phyloP scores from a whole-genome alignment of 2,888 invertebrate species.

The Pseudococcus jackbeardsleyi region DNA sequence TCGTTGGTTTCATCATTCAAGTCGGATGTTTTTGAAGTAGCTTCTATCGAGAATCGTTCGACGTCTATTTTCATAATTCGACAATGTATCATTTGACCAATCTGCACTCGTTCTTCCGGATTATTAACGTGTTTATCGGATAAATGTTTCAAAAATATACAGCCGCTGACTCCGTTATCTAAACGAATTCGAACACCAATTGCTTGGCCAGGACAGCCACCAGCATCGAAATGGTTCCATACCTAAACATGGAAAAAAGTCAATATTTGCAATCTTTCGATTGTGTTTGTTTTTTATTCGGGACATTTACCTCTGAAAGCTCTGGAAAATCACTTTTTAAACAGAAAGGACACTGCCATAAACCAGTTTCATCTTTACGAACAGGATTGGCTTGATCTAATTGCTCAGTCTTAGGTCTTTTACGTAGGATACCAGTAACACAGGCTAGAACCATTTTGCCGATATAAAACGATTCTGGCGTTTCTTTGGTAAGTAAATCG shows the following conservation, averaged over 20 bases:
- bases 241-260: slow-evolving; percentile 73
- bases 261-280: not conserved
- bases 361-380: slow-evolving; percentile 91
- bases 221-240: slow-evolving; percentile 98
- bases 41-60: slow-evolving; percentile 92
- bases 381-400: slow-evolving; percentile 96
- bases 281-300: not conserved
- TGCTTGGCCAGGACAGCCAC: slow-evolving; percentile 95
- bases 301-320: slow-evolving; percentile 79
- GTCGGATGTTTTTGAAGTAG: slow-evolving; percentile 94
- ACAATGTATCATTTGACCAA: slow-evolving; percentile 87
- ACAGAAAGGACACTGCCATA: slow-evolving; percentile 99
- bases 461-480: slow-evolving; percentile 92
- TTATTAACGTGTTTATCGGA: slow-evolving; percentile 94
- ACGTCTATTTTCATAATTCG: slow-evolving; percentile 96
- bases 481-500: slow-evolving; percentile 95
- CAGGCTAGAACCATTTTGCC: slow-evolving; percentile 87
- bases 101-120: slow-evolving; percentile 91
- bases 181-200: slow-evolving; percentile 90
- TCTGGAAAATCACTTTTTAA: slow-evolving; percentile 96
- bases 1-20: slow-evolving; percentile 90
- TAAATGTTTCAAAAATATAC: slow-evolving; percentile 92
- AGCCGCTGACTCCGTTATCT: slow-evolving; percentile 93
- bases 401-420: slow-evolving; percentile 93
- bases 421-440: slow-evolving; percentile 81